These are phyloP conservation scores for Galerucella nymphaeae DNA, from an alignment of 2,888 invertebrate genomes.

Conservation along the genomic window DNA sequence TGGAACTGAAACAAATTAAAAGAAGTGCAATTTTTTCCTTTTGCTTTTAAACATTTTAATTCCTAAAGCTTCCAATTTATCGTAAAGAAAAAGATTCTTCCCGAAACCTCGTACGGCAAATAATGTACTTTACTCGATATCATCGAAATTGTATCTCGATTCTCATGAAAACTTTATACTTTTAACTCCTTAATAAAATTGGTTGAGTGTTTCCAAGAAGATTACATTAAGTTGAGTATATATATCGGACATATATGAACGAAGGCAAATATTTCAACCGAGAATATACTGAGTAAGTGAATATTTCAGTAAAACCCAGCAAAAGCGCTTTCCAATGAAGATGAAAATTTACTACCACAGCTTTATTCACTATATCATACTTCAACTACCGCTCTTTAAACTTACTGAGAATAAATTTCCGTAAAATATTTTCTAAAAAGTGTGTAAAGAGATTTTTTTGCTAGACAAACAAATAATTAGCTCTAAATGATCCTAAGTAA, in stretches of 20 bases:
- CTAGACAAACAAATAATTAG: no score
- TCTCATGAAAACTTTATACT: conserved; percentile 30
- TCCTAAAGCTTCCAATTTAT: conserved; percentile 20
- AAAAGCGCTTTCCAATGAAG: conserved; percentile 26
- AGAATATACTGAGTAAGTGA: conserved; percentile 20
- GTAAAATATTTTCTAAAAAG: background rate
- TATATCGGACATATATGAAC: conserved; percentile 1
- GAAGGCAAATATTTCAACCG: conserved; percentile 18
- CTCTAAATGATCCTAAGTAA: no score
- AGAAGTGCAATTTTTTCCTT: background rate
- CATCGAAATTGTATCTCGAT: conserved; percentile 25
- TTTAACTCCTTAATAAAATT: conserved; percentile 36
- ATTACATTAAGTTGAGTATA: conserved; percentile 31
- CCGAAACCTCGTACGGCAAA: conserved; percentile 20
- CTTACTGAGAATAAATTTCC: background rate
- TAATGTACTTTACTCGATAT: conserved; percentile 23
- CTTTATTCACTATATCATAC: conserved; percentile 4
- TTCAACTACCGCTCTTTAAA: background rate
- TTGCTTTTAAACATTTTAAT: conserved; percentile 21
- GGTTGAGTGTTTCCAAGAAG: conserved; percentile 31
- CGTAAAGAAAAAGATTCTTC: conserved; percentile 5
- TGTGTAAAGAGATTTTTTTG: no score
- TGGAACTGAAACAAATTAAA: background rate
- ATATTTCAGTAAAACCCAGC: conserved; percentile 21
- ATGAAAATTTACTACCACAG: conserved; percentile 19